These are phyloP conservation scores for Tetrao urogallus DNA, from an alignment of 2,113 vertebrate genomes.

Conservation along the genomic window DNA sequence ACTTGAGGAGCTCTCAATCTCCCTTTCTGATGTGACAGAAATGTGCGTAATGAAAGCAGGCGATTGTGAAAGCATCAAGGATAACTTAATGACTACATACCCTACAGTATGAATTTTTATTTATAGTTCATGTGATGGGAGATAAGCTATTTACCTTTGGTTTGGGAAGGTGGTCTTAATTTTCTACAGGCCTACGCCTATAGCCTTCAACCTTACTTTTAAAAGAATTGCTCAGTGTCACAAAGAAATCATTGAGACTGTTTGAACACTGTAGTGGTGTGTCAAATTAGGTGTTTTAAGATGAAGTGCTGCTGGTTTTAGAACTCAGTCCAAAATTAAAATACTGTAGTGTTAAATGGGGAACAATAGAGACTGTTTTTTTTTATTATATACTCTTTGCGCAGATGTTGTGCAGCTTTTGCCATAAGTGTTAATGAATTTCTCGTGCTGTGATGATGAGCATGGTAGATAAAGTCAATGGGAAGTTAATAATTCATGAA, in stretches of 20 bases:
- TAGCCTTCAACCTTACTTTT: neutral
- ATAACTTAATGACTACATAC: neutral
- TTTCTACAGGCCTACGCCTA: neutral
- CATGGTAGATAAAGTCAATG: neutral
- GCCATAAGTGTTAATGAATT: neutral
- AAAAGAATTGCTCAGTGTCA: neutral
- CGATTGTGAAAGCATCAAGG: neutral
- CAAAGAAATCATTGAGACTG: neutral
- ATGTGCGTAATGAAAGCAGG: neutral
- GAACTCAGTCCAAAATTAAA: neutral
- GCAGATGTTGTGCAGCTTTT: neutral
- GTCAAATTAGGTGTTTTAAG: neutral
- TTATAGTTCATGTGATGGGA: neutral
- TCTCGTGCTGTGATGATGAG: neutral
- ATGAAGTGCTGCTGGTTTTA: neutral
- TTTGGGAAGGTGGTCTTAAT: neutral
- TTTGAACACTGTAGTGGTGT: neutral
- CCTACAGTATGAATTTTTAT: neutral
- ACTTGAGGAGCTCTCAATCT: neutral
- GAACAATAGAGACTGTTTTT: neutral
- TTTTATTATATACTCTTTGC: neutral
- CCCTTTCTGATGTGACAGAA: neutral
- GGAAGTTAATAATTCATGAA: constrained; percentile 11
- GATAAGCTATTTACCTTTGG: neutral
- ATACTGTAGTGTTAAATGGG: neutral